Percentiles rank a stretch among this genome's conserved stretches.
Evolutionary conservation across 1,140 invertebrate genomes (phyloP).

Genomic region (Chionoecetes opilio): DNA sequence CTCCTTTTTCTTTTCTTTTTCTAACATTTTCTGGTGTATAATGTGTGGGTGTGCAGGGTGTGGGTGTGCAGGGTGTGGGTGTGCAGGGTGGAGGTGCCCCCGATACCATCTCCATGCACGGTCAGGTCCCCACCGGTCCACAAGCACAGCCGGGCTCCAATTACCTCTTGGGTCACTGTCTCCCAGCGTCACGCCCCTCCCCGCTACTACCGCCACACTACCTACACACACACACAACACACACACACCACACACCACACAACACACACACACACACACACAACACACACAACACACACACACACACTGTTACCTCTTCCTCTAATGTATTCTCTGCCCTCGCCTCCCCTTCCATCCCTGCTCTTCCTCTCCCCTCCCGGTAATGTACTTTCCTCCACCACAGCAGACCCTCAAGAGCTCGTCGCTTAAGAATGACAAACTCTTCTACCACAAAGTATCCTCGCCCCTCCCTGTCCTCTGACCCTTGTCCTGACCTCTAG

Average conservation of each 20-base stretch:
- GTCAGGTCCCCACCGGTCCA: background rate
- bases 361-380: background rate
- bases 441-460: constrained; percentile 37
- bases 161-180: constrained; percentile 10
- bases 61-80: background rate
- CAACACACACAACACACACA: too few relatives aligned
- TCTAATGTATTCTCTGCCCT: background rate
- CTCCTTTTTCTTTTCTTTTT: too few relatives aligned
- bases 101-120: background rate
- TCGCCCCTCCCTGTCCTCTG: background rate
- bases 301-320: background rate
- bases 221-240: too few relatives aligned
- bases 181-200: background rate
- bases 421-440: constrained; percentile 44
- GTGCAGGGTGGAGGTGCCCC: background rate
- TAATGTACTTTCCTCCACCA: background rate
- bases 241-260: too few relatives aligned
- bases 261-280: too few relatives aligned
- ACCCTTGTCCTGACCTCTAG: constrained; percentile 12
- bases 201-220: background rate
- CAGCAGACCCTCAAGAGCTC: constrained; percentile 43
- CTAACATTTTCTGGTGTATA: too few relatives aligned
- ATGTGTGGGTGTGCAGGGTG: too few relatives aligned
- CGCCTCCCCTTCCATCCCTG: background rate
- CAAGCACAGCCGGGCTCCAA: background rate